Conservation (phyloP, 2,113 vertebrate genomes). For the Chlorodrepanis virens region DNA sequence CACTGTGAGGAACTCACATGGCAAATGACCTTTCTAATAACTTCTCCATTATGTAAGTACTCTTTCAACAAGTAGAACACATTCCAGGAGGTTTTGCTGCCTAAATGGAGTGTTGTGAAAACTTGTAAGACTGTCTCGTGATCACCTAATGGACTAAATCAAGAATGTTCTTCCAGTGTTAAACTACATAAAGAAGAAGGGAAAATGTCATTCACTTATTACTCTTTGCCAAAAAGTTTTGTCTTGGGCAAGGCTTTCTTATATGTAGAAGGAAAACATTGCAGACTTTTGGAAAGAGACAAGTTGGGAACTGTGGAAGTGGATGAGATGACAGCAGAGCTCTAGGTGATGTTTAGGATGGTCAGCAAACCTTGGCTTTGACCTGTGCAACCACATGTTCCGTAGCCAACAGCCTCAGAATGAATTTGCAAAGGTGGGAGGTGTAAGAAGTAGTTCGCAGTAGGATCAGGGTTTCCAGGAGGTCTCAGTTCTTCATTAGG, state of each 20-base stretch:
- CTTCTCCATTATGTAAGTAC: not conserved
- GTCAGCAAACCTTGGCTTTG: not conserved
- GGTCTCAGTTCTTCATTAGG: not conserved
- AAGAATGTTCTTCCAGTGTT: not conserved
- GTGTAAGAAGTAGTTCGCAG: not conserved
- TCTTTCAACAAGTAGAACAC: not conserved
- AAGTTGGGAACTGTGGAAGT: not conserved
- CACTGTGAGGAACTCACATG: not conserved
- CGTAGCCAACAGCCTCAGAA: fast-evolving
- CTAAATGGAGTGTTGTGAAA: not conserved
- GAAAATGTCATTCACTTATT: not conserved
- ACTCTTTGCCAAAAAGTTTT: not conserved
- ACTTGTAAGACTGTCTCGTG: not conserved
- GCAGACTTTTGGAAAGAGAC: not conserved
- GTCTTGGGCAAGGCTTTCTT: not conserved
- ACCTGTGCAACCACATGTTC: fast-evolving
- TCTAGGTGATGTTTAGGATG: not conserved
- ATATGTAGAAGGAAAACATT: not conserved
- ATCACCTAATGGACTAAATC: not conserved
- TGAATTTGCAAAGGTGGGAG: not conserved
- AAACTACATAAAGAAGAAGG: not conserved
- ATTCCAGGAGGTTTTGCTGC: not conserved
- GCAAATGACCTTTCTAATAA: not conserved
- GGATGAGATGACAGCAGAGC: not conserved
- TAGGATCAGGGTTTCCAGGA: not conserved